Percentiles rank a stretch among this genome's conserved stretches.
These are phyloP conservation scores for Cassiopea andromeda DNA, from an alignment of 30 jellyfish, hydroid and myxozoan genomes.

Conservation along the genomic window DNA sequence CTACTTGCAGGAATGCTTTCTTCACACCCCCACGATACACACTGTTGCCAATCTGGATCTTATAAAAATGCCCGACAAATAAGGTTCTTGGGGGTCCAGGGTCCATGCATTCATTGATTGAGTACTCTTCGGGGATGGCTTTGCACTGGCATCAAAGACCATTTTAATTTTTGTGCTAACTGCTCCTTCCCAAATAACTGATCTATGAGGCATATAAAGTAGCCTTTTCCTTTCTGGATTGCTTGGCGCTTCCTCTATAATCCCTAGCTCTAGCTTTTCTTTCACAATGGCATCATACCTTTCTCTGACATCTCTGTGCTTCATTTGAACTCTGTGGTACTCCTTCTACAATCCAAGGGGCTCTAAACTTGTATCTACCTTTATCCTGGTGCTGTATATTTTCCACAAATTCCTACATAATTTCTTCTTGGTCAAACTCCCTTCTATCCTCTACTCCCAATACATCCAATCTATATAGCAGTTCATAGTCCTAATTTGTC, in stretches of 20 bases:
- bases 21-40: conserved; percentile 39
- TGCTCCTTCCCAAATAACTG: conserved; percentile 62
- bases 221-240: conserved; percentile 32
- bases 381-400: conserved; percentile 22
- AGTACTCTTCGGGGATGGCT: conserved; percentile 57
- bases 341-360: conserved; percentile 63
- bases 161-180: conserved; percentile 45
- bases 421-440: conserved; percentile 63
- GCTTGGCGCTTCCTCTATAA: conserved; percentile 60
- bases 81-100: conserved; percentile 73
- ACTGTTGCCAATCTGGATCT: conserved; percentile 66
- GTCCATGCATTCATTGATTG: conserved; percentile 64
- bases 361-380: conserved; percentile 29
- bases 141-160: conserved; percentile 75
- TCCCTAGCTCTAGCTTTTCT: conserved; percentile 48
- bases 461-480: conserved; percentile 37
- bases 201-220: conserved; percentile 57
- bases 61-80: conserved; percentile 55
- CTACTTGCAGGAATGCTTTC: conserved; percentile 54
- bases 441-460: conserved; percentile 32
- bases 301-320: conserved; percentile 44
- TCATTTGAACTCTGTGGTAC: conserved; percentile 66
- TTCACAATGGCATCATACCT: conserved; percentile 44
- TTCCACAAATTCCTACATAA: conserved; percentile 41
- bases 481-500: conserved; percentile 41